Evolutionary conservation across 2,797 vertebrate species (phyloP).

Genomic region (Typhlichthys eigenmanni): DNA sequence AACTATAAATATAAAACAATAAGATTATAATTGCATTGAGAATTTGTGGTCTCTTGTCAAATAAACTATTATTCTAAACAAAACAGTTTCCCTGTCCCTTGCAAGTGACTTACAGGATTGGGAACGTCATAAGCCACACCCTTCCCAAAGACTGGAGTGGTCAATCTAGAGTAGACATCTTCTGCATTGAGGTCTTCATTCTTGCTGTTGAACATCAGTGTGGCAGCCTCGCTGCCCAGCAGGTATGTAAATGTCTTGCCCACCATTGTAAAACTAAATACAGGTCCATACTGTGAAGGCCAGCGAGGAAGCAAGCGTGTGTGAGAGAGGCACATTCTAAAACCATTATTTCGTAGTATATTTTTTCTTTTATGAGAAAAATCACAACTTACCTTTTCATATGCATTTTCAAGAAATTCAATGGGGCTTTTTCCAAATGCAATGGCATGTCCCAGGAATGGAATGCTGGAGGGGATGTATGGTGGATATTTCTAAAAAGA

Average conservation of each 20-base stretch:
- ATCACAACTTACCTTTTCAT: conserved; percentile 84
- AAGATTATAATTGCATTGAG: no score
- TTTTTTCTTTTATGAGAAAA: not conserved
- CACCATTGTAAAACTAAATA: conserved; percentile 98
- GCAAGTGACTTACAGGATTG: conserved; percentile 80
- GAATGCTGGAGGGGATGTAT: conserved; percentile 87
- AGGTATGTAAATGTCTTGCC: conserved; percentile 96
- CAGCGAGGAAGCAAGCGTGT: not conserved
- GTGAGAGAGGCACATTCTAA: not conserved
- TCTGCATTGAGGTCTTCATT: conserved; percentile 97
- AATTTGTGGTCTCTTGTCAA: no score
- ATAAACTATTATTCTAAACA: no score
- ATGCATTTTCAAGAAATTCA: conserved; percentile 92
- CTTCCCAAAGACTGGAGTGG: conserved; percentile 95
- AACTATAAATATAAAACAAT: no score
- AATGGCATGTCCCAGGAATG: conserved; percentile 93
- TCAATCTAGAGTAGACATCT: conserved; percentile 92
- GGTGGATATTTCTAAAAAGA: conserved; percentile 86
- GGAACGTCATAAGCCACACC: conserved; percentile 96
- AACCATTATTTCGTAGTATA: not conserved
- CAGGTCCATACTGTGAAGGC: conserved; percentile 87
- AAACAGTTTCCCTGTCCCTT: no score
- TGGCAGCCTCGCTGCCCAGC: conserved; percentile 91
- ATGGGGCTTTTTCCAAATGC: conserved; percentile 95
- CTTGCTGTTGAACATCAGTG: conserved; percentile 94